Conservation (phyloP, 2,888 invertebrate genomes). For the Galerucella calmariensis region DNA sequence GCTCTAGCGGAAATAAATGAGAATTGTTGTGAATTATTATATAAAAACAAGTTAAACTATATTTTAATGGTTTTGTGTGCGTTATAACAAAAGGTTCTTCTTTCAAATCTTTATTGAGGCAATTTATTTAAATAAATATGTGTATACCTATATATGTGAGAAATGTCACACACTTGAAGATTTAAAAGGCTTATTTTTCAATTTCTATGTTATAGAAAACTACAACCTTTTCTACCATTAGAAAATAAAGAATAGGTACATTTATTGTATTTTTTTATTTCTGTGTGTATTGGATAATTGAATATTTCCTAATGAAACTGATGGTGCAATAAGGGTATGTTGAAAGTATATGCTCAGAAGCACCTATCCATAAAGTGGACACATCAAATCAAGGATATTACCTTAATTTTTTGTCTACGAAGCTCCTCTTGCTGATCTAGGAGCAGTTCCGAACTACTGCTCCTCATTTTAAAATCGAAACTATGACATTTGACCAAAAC, state of each 20-base stretch:
- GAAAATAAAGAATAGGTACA: neutral
- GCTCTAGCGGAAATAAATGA: neutral
- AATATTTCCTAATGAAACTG: too few species aligned
- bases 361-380: constrained; percentile 9
- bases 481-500: constrained; percentile 60
- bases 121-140: neutral
- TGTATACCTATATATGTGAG: too few species aligned
- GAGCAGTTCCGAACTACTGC: constrained; percentile 82
- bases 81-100: too few species aligned
- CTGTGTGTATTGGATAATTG: too few species aligned
- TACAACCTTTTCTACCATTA: neutral
- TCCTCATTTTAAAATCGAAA: constrained; percentile 69
- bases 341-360: neutral
- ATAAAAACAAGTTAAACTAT: neutral
- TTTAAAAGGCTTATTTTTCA: too few species aligned
- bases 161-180: too few species aligned
- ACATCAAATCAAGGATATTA: constrained; percentile 28
- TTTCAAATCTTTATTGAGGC: too few species aligned
- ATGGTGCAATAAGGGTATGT: too few species aligned
- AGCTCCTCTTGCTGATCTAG: constrained; percentile 80
- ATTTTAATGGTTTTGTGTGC: too few species aligned
- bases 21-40: neutral
- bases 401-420: constrained; percentile 71
- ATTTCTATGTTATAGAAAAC: neutral
- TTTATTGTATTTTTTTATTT: too few species aligned